A percentile compares a stretch with the other conserved stretches of the same genome.
Evolutionary conservation across 1,140 invertebrate genomes (phyloP).

Genomic region (Diuraphis noxia): DNA sequence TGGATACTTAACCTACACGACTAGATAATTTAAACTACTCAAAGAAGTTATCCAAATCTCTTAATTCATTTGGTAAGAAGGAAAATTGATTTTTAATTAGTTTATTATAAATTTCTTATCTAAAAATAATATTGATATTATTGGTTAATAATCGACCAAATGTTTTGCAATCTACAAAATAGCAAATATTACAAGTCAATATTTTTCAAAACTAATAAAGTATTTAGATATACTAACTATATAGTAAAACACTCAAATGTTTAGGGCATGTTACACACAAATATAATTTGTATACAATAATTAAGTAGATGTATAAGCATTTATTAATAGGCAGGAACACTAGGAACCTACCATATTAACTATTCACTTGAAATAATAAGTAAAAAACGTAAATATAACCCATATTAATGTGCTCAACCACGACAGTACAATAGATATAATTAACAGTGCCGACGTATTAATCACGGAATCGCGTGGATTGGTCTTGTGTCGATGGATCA

Average conservation of each 20-base stretch:
- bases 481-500: neutral
- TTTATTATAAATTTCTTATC: neutral
- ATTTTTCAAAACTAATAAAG: neutral
- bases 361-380: neutral
- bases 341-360: neutral
- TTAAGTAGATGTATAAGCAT: neutral
- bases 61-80: neutral
- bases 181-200: neutral
- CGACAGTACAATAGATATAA: neutral
- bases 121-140: neutral
- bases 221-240: neutral
- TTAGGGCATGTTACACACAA: neutral
- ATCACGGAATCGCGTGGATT: conserved; percentile 19
- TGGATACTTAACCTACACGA: conserved; percentile 8
- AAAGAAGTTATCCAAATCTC: neutral
- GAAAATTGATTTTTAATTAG: neutral
- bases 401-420: conserved; percentile 5
- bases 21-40: neutral
- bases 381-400: neutral
- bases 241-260: neutral
- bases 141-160: neutral
- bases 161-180: neutral
- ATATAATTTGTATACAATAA: neutral
- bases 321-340: neutral
- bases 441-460: neutral